Evolutionary conservation across 2,797 vertebrate genomes (phyloP), one percentile per base, ranked within the genome.

Genomic region (Muraenolepis orangiensis): DNA sequence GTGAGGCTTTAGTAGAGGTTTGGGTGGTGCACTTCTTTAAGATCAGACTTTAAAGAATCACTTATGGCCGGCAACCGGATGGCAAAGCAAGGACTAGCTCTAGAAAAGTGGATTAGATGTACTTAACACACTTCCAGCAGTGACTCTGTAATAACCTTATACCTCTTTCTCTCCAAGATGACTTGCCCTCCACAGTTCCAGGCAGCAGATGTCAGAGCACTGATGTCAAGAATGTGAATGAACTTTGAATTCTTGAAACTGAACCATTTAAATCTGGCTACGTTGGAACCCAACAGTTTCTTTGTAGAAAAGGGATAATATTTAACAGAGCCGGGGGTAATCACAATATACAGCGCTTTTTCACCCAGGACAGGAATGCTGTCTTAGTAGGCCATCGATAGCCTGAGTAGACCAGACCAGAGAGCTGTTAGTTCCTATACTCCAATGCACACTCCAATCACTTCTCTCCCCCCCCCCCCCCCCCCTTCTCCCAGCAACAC

Each of bases 181-280:
- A 71, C 78, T 80, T 72, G 64, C 64, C 51, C 51, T 51, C 46
- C 72, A 13, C 11, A 36, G 51, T 29, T 40, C 70, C 28, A n/a
- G 32, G 75, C 69, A 68, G 26, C n/a, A 30, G 72, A 66, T 16
- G 20, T n/a, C 70, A 72, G 12, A 7, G 23, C 61, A 72, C 32
- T 23, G 20, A 10, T 57, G 1, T 1, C 8, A n/a, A 16, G n/a
- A 23, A 23, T n/a, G 51, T 23, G n/a, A 5, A 51, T 51, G 46
- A 51, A 20, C 46, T 51, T 61, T 61, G n/a, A 26, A 26, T 13
- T 26, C 8, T n/a, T 1, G 51, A n/a, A 18, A 57, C 20, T 23
- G 20, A 61, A 26, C n/a, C 23, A 23, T 20, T 23, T 40, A 4
- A 6, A n/a, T 57, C 46, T 57, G 46, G 18, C 46, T 57, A n/a